Percentiles rank a stretch among this genome's conserved stretches.
phyloP scores from a whole-genome alignment of 2,797 vertebrate genomes.

The Cichlasoma orientale region DNA sequence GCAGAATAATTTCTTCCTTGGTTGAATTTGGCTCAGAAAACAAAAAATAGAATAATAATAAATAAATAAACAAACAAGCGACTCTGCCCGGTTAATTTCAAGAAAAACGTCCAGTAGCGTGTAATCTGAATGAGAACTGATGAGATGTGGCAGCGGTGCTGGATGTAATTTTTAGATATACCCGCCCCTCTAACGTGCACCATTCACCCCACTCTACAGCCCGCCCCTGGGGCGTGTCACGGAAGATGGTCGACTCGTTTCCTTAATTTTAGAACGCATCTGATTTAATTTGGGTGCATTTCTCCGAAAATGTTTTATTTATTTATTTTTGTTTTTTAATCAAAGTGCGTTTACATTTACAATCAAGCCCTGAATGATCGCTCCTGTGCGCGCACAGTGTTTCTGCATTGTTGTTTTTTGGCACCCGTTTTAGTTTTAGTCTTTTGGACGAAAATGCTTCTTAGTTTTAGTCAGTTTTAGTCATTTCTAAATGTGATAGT shows the following conservation, averaged over 20 bases:
- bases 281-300: background rate
- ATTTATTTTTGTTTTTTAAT: too few relatives aligned
- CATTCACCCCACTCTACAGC: constrained; percentile 32
- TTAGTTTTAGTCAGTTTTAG: too few relatives aligned
- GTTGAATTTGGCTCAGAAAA: background rate
- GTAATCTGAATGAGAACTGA: constrained; percentile 32
- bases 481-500: too few relatives aligned
- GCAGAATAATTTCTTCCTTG: background rate
- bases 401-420: too few relatives aligned
- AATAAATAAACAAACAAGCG: background rate
- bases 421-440: too few relatives aligned
- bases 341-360: background rate
- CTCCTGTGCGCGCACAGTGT: background rate
- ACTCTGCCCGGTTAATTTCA: background rate
- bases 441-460: too few relatives aligned
- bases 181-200: constrained; percentile 33
- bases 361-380: background rate
- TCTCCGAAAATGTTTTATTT: background rate
- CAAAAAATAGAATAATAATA: background rate
- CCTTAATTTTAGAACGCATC: background rate
- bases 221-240: constrained; percentile 36
- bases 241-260: too few relatives aligned
- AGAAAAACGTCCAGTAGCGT: background rate
- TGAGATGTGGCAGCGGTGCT: background rate
- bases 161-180: constrained; percentile 46